Base-by-base conservation (phyloP, 2,113 vertebrate genomes). In the Poeciliopsis prolifica region DNA sequence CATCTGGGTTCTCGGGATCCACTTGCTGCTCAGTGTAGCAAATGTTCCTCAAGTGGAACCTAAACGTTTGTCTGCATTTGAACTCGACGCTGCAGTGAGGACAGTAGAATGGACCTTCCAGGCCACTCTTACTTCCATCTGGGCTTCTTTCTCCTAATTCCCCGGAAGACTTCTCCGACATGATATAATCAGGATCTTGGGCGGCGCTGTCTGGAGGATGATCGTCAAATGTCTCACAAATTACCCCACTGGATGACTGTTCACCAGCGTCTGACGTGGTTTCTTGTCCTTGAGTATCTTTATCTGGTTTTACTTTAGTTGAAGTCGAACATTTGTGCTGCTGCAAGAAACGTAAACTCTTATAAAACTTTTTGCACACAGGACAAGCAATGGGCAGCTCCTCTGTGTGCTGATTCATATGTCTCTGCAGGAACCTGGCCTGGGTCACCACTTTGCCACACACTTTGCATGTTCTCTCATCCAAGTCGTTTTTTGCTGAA, bases 11-110 rank as follows among this genome's bases (percentile, higher is more conserved):
- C 64, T 92, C 89, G 0, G 92, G 90, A 65, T 93, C 91, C 54
- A 93, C 91, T 75, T 92, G 91, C 22, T 92, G 92, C 82, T 91
- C 92, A 0, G 40, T 91, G 77, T 93, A 93, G 75, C 92, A 93
- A 75, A 92, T 91, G 76, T 92, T 92, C 64, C 92, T 78, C 37
- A 92, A 48, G 31, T 93, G 92, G 69, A 83, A 92, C 42, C 91
- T 60, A 11, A 93, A 92, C 0, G 90, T 92, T 10, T 92, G 90
- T 75, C 82, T 88, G 89, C 91, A 92, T 75, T 92, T 93, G 42
- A 93, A 93, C 88, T 92, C 90, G 0, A 75, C 87, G 2, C 92
- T 91, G 85, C 92, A 93, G 75, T 93, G 90, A 15, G 90, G 90
- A 66, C 92, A 93, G 79, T 88, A 88, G 73, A 89, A 93, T 0